Conservation (phyloP, 2,797 vertebrate genomes). For the Luscinia megarhynchos region DNA sequence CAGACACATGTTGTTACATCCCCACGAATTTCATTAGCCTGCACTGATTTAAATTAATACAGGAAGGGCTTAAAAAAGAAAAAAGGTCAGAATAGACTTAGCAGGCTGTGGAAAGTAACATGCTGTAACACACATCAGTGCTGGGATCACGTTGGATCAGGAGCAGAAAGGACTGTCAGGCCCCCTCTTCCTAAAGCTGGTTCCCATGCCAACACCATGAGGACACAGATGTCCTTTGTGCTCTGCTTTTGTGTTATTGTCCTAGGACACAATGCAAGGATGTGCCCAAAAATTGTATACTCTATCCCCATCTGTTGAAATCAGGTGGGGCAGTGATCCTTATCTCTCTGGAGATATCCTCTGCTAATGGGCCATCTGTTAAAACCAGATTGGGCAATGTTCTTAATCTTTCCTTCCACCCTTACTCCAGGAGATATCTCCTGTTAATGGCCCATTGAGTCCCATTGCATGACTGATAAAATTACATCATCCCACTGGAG, state of each 20-base stretch:
- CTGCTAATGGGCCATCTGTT: no score
- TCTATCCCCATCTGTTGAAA: no score
- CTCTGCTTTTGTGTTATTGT: not conserved
- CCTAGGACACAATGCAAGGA: no score
- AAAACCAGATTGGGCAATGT: no score
- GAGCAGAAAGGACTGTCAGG: not conserved
- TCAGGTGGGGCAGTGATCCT: no score
- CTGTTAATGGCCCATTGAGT: no score
- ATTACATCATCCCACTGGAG: no score
- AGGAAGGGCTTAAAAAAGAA: not conserved
- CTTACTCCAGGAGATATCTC: no score
- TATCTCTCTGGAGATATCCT: no score
- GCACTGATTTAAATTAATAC: not conserved
- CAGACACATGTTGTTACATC: not conserved
- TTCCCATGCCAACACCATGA: not conserved
- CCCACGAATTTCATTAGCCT: not conserved
- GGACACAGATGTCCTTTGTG: not conserved
- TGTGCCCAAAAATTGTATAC: no score
- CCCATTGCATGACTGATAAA: no score
- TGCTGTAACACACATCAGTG: not conserved
- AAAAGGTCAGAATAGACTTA: not conserved
- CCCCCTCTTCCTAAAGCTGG: not conserved
- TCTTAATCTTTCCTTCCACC: no score
- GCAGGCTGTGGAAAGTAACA: rapidly evolving
- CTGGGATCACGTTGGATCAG: not conserved